phyloP scores from a whole-genome alignment of 2,888 invertebrate genomes.

The Eumerus sabulonum region DNA sequence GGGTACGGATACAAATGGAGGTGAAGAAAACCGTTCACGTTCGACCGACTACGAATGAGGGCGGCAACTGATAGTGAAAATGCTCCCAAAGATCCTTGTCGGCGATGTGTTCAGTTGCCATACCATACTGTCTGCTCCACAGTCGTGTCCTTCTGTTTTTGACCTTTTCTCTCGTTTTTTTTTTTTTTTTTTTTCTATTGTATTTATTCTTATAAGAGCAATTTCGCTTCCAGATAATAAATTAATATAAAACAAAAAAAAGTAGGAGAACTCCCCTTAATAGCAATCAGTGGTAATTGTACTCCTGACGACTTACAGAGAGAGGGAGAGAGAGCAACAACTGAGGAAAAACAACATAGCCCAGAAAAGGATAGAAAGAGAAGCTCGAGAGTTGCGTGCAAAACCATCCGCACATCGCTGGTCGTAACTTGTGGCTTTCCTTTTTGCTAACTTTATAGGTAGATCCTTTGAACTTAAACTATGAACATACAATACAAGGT shows the following conservation, averaged over 20 bases:
- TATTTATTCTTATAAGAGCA: slow-evolving; percentile 38
- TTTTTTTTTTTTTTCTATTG: slow-evolving; percentile 10
- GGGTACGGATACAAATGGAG: not conserved
- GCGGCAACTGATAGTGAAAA: slow-evolving; percentile 65
- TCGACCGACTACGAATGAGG: slow-evolving; percentile 60
- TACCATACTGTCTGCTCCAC: slow-evolving; percentile 51
- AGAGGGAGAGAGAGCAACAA: slow-evolving; percentile 28
- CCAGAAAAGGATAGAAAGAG: not conserved
- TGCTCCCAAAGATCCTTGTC: slow-evolving; percentile 50
- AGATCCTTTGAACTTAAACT: slow-evolving; percentile 29
- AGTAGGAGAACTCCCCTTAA: slow-evolving; percentile 27
- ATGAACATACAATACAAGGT: not conserved
- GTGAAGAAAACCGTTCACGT: slow-evolving; percentile 36
- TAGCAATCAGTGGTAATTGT: slow-evolving; percentile 46
- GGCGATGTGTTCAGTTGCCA: slow-evolving; percentile 47
- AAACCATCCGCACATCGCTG: slow-evolving; percentile 54
- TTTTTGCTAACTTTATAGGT: slow-evolving; percentile 43
- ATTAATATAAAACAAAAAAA: too few relatives aligned
- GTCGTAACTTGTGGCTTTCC: slow-evolving; percentile 59
- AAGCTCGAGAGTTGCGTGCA: slow-evolving; percentile 49
- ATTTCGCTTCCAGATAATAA: slow-evolving; percentile 46
- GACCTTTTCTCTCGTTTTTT: slow-evolving; percentile 47
- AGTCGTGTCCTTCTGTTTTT: slow-evolving; percentile 58
- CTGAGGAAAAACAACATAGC: not conserved
- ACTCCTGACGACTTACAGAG: too few relatives aligned